These are phyloP conservation scores for Orchestia grillus DNA, from an alignment of 1,140 invertebrate species.

Conservation along the genomic window DNA sequence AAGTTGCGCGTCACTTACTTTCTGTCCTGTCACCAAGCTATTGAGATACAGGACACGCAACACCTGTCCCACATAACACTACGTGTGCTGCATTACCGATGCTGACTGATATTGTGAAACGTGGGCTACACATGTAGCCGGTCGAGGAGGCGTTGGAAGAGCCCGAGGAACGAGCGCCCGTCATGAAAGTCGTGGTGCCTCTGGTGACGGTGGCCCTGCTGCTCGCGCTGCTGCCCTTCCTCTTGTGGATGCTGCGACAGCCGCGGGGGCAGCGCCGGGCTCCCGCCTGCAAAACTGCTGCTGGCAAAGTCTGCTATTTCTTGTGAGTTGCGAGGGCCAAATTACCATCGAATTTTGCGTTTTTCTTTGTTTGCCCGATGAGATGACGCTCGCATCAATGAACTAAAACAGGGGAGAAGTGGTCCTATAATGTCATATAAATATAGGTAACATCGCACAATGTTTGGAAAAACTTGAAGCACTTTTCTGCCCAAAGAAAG, in stretches of 20 bases:
- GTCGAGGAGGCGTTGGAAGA: not conserved
- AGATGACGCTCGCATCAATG: no score
- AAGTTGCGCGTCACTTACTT: not conserved
- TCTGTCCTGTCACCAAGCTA: not conserved
- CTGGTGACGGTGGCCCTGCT: not conserved
- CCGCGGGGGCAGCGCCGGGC: not conserved
- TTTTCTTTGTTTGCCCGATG: no score
- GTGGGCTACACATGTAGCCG: not conserved
- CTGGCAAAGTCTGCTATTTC: conserved; percentile 10
- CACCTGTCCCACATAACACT: no score
- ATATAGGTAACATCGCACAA: no score
- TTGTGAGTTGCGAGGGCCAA: not conserved
- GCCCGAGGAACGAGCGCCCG: not conserved
- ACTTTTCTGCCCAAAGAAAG: no score
- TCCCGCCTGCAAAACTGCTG: conserved; percentile 20
- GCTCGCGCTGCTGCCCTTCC: not conserved
- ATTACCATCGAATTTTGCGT: not conserved
- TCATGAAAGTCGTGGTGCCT: not conserved
- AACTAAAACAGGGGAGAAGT: no score
- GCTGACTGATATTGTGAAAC: no score
- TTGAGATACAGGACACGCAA: not conserved
- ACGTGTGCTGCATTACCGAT: no score
- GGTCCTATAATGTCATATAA: no score
- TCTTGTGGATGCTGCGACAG: not conserved
- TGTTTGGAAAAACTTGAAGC: no score